Evolutionary conservation across 2,113 vertebrate species (phyloP).

Genomic region (Antennarius striatus): DNA sequence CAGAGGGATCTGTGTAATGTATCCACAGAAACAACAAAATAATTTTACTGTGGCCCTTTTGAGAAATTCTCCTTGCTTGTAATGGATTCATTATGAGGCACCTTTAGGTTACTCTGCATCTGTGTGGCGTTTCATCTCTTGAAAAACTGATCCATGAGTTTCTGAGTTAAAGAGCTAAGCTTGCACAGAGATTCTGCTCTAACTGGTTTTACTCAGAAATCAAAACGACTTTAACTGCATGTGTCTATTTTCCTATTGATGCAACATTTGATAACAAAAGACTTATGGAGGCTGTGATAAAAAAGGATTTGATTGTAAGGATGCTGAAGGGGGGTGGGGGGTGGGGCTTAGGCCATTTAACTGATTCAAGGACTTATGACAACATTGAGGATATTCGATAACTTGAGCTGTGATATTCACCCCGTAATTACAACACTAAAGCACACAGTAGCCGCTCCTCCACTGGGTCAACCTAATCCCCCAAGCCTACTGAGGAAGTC

Average conservation of each 20-base stretch:
- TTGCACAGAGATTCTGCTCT: no score
- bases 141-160: background rate
- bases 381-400: conserved; percentile 46
- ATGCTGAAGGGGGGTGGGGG: conserved; percentile 18
- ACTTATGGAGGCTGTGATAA: conserved; percentile 13
- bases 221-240: no score
- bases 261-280: background rate
- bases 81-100: background rate
- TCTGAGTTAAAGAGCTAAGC: background rate
- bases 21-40: conserved; percentile 32
- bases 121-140: background rate
- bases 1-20: conserved; percentile 45
- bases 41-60: conserved; percentile 14
- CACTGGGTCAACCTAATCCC: conserved; percentile 72
- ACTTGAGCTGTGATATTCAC: conserved; percentile 38
- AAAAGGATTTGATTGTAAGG: conserved; percentile 29
- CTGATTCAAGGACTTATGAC: conserved; percentile 49
- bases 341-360: conserved; percentile 25
- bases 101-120: background rate
- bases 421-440: conserved; percentile 48
- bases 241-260: no score
- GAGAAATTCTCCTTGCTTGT: background rate
- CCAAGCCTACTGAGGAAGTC: conserved; percentile 69
- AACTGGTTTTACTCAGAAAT: no score
- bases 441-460: conserved; percentile 60